Evolutionary conservation across 2,113 vertebrate genomes (phyloP).

Genomic region (Aphelocoma coerulescens): DNA sequence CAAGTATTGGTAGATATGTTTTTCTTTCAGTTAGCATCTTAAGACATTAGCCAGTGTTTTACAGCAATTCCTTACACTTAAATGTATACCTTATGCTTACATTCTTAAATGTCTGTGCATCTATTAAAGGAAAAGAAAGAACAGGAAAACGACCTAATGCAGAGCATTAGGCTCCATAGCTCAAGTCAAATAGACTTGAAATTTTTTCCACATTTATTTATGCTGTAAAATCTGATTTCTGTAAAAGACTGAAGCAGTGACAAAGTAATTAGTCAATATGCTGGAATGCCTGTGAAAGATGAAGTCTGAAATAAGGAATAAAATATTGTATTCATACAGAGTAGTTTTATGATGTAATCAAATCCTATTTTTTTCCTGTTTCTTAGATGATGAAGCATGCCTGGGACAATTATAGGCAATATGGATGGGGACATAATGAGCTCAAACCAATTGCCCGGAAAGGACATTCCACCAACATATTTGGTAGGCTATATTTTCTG

Average conservation of each 20-base stretch:
- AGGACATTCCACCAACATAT: constrained; percentile 98
- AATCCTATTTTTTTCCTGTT: neutral
- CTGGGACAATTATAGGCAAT: constrained; percentile 94
- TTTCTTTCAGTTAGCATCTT: neutral
- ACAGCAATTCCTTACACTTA: neutral
- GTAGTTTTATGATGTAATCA: neutral
- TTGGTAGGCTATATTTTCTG: constrained; percentile 81
- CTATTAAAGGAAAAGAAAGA: neutral
- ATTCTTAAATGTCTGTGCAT: neutral
- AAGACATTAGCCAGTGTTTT: neutral
- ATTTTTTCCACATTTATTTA: neutral
- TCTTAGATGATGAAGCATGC: constrained; percentile 98
- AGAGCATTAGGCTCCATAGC: neutral
- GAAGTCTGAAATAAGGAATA: neutral
- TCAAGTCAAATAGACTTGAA: neutral
- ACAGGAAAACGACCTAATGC: rapidly evolving
- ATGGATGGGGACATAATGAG: constrained; percentile 98
- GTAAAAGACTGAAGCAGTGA: neutral
- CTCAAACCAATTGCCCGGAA: constrained; percentile 97
- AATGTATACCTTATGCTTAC: neutral
- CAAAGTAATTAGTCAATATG: neutral
- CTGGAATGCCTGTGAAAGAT: neutral
- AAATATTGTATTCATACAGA: neutral
- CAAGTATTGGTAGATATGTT: neutral
- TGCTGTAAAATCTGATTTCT: neutral